Evolutionary conservation across 1,140 invertebrate species (phyloP), one percentile per base, ranked within the genome.

Genomic region (Cyclina sinensis): DNA sequence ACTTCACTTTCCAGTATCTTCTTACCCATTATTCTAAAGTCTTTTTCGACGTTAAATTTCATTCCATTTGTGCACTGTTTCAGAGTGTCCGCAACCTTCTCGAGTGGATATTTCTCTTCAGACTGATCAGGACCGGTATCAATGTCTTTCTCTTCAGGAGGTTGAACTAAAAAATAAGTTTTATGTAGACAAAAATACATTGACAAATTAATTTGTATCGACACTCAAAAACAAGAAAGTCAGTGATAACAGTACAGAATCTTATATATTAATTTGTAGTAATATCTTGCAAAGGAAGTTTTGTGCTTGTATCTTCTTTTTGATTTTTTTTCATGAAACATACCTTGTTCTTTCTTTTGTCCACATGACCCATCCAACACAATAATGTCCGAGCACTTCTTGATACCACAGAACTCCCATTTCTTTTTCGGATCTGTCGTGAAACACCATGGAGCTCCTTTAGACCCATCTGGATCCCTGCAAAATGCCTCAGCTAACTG

Each of bases 381-480:
- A 21, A 21, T 32, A 1, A 86, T 62, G 9, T 65, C 54, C 11
- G 54, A 57, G 24, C 84, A 86, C 54, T 65, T 48, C 7, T 3
- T 37, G 11, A 86, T 73, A 32, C 27, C 74, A 79, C 84, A 86
- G 4, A 32, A 35, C 30, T 86, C 84, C 74, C 73, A 65, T 65
- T 76, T 86, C 84, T 65, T 57, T 39, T 86, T 35, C 3, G 57
- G 70, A 43, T 86, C 84, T 9, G 70, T 78, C 0, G 84, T 86
- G 74, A 86, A 86, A 43, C 84, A 86, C 84, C 84, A 86, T 0
- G 84, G 84, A 32, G 39, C 14, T 21, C 84, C 84, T 35, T 76
- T 65, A 9, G 11, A 30, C 4, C 74, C 84, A 11, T 65, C 51
- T 1, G 84, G 84, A 35, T 86, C 84, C 54, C 84, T 18, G 27